phyloP scores from a whole-genome alignment of 2,113 vertebrate species.

The Microtus pennsylvanicus region DNA sequence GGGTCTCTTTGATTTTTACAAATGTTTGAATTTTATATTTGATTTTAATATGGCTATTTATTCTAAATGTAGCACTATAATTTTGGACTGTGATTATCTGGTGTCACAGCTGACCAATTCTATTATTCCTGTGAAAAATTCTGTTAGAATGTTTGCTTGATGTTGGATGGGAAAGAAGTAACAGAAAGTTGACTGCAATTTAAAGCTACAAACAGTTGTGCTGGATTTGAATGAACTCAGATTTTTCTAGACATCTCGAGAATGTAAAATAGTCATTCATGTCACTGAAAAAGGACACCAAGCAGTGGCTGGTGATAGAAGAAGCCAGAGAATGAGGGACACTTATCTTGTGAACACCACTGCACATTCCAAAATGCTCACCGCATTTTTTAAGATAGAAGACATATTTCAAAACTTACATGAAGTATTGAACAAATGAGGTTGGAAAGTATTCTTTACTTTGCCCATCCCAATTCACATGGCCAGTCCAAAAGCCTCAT shows the following conservation, averaged over 20 bases:
- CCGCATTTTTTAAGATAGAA: background rate
- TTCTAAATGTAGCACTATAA: slow-evolving; percentile 40
- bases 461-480: background rate
- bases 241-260: background rate
- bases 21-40: slow-evolving; percentile 60
- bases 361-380: background rate
- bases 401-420: background rate
- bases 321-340: background rate
- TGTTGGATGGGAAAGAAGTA: slow-evolving; percentile 1
- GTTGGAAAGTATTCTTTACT: background rate
- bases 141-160: slow-evolving; percentile 51
- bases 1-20: slow-evolving; percentile 47
- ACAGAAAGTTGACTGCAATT: slow-evolving; percentile 35
- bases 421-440: background rate
- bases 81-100: slow-evolving; percentile 55
- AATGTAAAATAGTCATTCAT: background rate
- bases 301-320: background rate
- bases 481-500: background rate
- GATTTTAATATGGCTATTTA: slow-evolving; percentile 45
- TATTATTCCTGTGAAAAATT: slow-evolving; percentile 60
- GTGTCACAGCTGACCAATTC: slow-evolving; percentile 36
- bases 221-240: background rate
- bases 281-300: background rate
- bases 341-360: no score
- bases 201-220: slow-evolving; percentile 14